Percentiles rank a stretch among this genome's conserved stretches.
These are phyloP conservation scores for Cinclus cinclus DNA, from an alignment of 2,113 vertebrate genomes.

Conservation along the genomic window DNA sequence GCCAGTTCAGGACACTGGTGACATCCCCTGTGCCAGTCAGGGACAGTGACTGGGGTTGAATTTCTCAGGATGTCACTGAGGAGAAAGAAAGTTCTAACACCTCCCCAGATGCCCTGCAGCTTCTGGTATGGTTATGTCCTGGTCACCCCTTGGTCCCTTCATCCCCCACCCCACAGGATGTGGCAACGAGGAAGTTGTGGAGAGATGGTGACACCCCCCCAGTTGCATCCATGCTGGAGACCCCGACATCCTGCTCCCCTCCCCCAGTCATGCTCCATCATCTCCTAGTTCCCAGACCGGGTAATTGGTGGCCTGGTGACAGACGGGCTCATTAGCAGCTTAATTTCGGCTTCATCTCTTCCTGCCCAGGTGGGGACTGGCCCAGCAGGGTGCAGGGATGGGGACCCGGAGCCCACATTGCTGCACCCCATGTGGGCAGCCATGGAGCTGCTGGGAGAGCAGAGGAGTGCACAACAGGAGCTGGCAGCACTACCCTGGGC, in stretches of 20 bases:
- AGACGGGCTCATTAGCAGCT: slow-evolving; percentile 75
- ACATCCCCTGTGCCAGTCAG: not conserved
- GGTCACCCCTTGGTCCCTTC: not conserved
- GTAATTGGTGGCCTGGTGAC: slow-evolving; percentile 70
- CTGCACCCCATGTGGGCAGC: not conserved
- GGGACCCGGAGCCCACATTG: not conserved
- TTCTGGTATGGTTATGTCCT: not conserved
- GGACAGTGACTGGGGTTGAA: not conserved
- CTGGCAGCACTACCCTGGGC: not conserved
- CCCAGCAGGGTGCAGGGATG: not conserved
- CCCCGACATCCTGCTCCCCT: not conserved
- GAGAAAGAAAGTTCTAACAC: not conserved
- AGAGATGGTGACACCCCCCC: not conserved
- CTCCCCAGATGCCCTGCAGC: not conserved
- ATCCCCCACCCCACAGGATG: not conserved
- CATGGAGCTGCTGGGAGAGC: fast-evolving
- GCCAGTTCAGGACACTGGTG: not conserved
- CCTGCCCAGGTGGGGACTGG: slow-evolving; percentile 15
- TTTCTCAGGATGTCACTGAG: not conserved
- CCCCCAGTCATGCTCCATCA: slow-evolving; percentile 31
- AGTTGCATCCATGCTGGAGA: not conserved
- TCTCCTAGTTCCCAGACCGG: slow-evolving; percentile 16
- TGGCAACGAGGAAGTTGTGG: not conserved
- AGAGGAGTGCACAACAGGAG: fast-evolving
- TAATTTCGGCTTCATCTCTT: slow-evolving; percentile 55